Base-by-base conservation (phyloP, 2,113 vertebrate species). In the Periophthalmodon schlosseri region DNA sequence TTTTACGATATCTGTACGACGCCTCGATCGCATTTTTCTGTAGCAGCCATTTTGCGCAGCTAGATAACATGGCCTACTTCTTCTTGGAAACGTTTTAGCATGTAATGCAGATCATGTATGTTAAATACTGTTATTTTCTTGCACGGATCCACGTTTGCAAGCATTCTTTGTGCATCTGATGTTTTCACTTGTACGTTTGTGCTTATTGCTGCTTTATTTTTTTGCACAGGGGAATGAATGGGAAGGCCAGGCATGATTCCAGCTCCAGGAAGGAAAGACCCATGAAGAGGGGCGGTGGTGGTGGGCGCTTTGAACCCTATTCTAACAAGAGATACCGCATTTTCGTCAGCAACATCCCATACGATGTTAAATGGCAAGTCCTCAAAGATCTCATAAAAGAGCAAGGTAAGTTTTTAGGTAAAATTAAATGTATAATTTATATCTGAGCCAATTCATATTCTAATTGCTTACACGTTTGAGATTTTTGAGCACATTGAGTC, bases 321-420 rank as follows among this genome's bases (percentile, higher is more conserved):
- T 91, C 93, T 47, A 94, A 96, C 84, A 96, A 94, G 58, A 91
- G 97, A 95, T 99, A 96, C 91, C 87, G 96, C 11, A 97, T 98
- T 70, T 98, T 99, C 91, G 97, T 99, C 91, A 99, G 97, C 92
- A 99, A 99, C 92, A 99, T 99, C 81, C 97, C 97, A 0, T 99
- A 98, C 70, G 97, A 99, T 87, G 96, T 99, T 79, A 98, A 99
- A 91, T 99, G 97, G 97, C 97, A 99, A 91, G 94, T 96, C 16
- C 95, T 99, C 21, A 99, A 99, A 93, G 97, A 99, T 87, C 94
- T 99, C 80, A 97, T 99, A 91, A 98, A 98, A 92, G 97, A 99
- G 88, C 98, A 96, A 97, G 97, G 97, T 99, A 97, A 92, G 92
- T 52, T 70, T 50, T 80, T 71, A 14, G 36, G 68, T 67, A 23